A percentile compares a stretch with the other conserved stretches of the same genome.
Evolutionary conservation across 2,888 invertebrate genomes (phyloP).

Genomic region (Fragum whitleyi): DNA sequence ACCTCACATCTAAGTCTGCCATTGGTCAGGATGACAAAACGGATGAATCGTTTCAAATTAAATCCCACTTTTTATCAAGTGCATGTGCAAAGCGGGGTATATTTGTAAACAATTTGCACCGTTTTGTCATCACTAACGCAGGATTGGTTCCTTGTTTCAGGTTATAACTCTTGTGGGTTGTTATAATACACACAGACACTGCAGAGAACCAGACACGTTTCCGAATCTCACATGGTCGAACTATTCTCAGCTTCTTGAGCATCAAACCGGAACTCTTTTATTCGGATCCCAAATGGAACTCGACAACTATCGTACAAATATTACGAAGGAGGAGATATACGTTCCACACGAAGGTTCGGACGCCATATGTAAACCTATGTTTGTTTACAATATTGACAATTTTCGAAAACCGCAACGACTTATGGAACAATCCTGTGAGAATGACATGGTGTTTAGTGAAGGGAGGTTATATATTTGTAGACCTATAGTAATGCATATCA

Average conservation of each 20-base stretch:
- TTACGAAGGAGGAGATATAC: background rate
- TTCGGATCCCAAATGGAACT: background rate
- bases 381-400: conserved; percentile 10
- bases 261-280: background rate
- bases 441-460: background rate
- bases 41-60: too few relatives aligned
- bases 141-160: too few relatives aligned
- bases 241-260: background rate
- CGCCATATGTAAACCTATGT: background rate
- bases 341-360: background rate
- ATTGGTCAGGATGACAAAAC: too few relatives aligned
- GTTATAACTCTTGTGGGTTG: background rate
- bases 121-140: too few relatives aligned
- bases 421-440: background rate
- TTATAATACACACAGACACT: background rate
- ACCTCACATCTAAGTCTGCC: too few relatives aligned
- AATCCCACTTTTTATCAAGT: too few relatives aligned
- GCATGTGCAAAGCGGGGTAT: too few relatives aligned
- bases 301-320: background rate
- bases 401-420: background rate
- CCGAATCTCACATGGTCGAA: background rate
- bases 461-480: background rate
- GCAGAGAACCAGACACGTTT: background rate
- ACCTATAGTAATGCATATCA: background rate
- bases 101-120: too few relatives aligned